phyloP scores from a whole-genome alignment of 2,113 vertebrate genomes.

The Prolemur simus region DNA sequence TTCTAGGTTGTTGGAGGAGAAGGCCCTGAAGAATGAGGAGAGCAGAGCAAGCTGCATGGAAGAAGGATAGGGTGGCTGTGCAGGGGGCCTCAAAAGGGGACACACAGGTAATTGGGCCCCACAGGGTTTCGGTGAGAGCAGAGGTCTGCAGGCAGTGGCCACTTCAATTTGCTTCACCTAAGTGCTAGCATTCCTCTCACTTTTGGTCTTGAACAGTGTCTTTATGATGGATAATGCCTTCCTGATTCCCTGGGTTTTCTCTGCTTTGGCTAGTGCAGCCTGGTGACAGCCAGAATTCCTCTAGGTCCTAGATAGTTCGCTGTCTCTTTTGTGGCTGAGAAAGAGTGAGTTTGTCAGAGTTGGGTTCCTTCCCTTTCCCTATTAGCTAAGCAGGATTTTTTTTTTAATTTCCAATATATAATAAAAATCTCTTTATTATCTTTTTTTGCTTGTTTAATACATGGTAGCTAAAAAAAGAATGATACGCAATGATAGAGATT shows the following conservation, averaged over 20 bases:
- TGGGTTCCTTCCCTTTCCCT: conserved; percentile 11
- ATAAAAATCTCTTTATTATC: conserved; percentile 5
- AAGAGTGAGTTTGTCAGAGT: conserved; percentile 1
- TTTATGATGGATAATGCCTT: conserved; percentile 37
- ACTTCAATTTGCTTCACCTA: neutral
- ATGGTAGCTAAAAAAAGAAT: neutral
- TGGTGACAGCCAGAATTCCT: conserved; percentile 69
- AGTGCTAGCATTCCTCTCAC: neutral
- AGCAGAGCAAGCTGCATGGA: neutral
- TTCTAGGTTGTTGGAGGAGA: neutral
- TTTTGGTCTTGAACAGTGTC: neutral
- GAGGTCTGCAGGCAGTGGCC: neutral
- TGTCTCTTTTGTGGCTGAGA: neutral
- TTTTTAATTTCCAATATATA: neutral
- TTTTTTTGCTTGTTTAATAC: conserved; percentile 11
- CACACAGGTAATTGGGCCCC: neutral
- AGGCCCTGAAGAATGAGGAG: neutral
- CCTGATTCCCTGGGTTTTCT: conserved; percentile 58
- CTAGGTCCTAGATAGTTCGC: conserved; percentile 47
- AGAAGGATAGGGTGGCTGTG: neutral
- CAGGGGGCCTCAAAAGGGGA: neutral
- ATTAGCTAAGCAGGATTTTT: conserved; percentile 7
- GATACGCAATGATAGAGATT: neutral
- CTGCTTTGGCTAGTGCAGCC: neutral
- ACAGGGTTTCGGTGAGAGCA: neutral